Evolutionary conservation across 2,888 invertebrate species (phyloP).

Genomic region (Lysandra bellargus): DNA sequence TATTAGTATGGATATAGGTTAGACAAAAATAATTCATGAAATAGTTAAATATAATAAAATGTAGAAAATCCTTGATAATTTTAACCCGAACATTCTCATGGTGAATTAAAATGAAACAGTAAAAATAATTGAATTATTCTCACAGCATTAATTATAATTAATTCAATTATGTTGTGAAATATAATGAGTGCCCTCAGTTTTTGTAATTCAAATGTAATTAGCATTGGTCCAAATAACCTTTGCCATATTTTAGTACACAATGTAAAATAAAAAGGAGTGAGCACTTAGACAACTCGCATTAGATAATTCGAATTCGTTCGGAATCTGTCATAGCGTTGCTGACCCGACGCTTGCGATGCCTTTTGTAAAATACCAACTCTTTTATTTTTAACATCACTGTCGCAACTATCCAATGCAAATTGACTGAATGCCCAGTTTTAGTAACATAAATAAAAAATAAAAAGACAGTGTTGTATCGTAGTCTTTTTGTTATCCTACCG

Average conservation of each 20-base stretch:
- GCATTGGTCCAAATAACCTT: constrained; percentile 6
- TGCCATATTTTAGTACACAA: neutral
- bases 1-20: neutral
- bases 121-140: constrained; percentile 29
- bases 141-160: constrained; percentile 26
- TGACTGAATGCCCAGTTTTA: no score
- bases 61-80: constrained; percentile 1
- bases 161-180: constrained; percentile 28
- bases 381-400: no score
- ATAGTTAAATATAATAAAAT: neutral
- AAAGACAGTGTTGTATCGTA: no score
- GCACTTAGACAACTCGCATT: neutral
- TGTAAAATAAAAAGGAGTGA: neutral
- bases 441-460: no score
- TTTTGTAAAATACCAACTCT: no score
- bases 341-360: neutral
- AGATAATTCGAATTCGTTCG: neutral
- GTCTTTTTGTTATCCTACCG: no score
- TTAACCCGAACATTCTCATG: constrained; percentile 23
- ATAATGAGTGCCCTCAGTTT: constrained; percentile 17
- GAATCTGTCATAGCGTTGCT: no score
- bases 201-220: constrained; percentile 21
- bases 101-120: constrained; percentile 12
- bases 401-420: no score
- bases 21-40: neutral